These are phyloP conservation scores for Calyptommatus sinebrachiatus DNA, from an alignment of 2,113 vertebrate species.

Conservation along the genomic window DNA sequence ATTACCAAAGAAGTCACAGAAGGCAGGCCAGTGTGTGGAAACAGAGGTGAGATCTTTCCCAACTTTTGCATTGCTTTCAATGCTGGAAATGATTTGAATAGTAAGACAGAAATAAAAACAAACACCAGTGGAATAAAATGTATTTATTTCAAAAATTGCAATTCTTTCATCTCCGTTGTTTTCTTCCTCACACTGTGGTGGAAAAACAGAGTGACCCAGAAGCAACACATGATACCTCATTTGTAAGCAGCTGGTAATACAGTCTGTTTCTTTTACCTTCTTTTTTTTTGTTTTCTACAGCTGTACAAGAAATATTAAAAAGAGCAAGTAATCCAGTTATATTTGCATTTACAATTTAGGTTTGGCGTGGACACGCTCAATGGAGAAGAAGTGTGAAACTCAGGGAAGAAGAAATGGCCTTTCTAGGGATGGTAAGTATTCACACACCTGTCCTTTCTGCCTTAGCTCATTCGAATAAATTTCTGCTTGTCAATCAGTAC, in stretches of 20 bases:
- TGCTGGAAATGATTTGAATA: not conserved
- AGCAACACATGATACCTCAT: constrained; percentile 29
- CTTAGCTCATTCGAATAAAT: not conserved
- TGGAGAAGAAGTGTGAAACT: constrained; percentile 65
- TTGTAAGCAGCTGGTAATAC: constrained; percentile 38
- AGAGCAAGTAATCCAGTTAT: constrained; percentile 56
- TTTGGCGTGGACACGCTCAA: constrained; percentile 78
- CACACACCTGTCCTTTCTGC: not conserved
- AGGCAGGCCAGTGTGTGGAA: too few relatives aligned
- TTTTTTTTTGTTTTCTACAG: constrained; percentile 57
- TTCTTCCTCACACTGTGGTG: not conserved
- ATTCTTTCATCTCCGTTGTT: not conserved
- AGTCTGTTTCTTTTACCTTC: constrained; percentile 50
- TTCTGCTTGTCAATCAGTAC: not conserved
- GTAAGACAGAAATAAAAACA: not conserved
- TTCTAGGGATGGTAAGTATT: constrained; percentile 84
- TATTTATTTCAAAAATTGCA: not conserved
- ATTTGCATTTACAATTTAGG: constrained; percentile 67
- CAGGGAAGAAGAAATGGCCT: constrained; percentile 80
- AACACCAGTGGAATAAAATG: not conserved
- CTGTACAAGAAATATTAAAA: constrained; percentile 51
- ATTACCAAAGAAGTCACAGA: not conserved
- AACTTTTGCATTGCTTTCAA: not conserved
- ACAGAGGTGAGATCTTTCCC: too few relatives aligned
- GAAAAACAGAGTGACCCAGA: not conserved